These are phyloP conservation scores for Herpetotheres cachinnans DNA, from an alignment of 2,113 vertebrate genomes.

Conservation along the genomic window DNA sequence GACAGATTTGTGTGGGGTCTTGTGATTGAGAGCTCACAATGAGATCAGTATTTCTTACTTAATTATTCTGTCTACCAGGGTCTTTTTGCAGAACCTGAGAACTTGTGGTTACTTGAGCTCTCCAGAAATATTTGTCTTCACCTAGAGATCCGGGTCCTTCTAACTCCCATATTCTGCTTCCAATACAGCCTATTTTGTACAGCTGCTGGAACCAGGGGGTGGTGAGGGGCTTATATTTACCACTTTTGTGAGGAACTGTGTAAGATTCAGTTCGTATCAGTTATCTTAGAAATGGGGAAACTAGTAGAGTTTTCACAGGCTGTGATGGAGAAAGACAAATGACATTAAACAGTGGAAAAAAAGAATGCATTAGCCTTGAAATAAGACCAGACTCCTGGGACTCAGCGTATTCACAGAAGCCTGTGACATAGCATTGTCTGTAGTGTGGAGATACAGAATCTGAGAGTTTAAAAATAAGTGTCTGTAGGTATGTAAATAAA, in stretches of 20 bases:
- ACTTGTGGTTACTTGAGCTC: not conserved
- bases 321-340: not conserved
- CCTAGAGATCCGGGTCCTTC: not conserved
- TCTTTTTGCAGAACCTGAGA: not conserved
- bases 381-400: not conserved
- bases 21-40: not conserved
- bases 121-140: not conserved
- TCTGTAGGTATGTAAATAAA: not conserved
- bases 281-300: not conserved
- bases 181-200: not conserved
- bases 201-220: not conserved
- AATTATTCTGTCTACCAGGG: not conserved
- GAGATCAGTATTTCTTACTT: not conserved
- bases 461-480: not conserved
- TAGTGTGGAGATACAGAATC: not conserved
- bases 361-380: not conserved
- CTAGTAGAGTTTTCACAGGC: not conserved
- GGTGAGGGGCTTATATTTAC: not conserved
- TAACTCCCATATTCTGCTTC: not conserved
- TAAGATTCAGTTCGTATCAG: not conserved
- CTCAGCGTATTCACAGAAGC: not conserved
- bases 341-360: not conserved
- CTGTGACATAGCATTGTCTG: not conserved
- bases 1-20: not conserved
- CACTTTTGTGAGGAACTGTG: not conserved